phyloP scores from a whole-genome alignment of 2,797 vertebrate species.

The Micromesistius poutassou region DNA sequence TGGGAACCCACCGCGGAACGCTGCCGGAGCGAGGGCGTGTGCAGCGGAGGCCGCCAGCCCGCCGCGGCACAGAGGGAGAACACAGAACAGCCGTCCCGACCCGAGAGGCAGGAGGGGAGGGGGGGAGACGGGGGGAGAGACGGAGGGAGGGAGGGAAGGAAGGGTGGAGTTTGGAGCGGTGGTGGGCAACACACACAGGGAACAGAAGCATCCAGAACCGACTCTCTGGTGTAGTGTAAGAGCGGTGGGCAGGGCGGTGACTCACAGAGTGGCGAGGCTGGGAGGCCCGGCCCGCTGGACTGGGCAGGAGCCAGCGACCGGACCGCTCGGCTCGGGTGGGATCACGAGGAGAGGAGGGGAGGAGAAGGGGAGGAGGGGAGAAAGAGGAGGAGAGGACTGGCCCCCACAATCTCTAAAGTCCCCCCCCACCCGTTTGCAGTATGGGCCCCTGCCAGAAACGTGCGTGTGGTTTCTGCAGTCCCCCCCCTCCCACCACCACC shows the following conservation, averaged over 20 bases:
- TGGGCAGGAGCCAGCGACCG: no score
- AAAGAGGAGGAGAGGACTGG: conserved; percentile 7
- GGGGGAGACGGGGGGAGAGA: background rate
- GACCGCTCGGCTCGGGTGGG: no score
- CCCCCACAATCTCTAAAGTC: conserved; percentile 48
- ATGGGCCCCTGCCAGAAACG: conserved; percentile 67
- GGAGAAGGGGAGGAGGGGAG: background rate
- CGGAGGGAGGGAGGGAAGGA: background rate
- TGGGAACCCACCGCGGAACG: conserved; percentile 50
- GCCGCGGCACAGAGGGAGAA: conserved; percentile 52
- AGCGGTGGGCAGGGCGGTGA: background rate
- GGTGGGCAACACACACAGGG: conserved; percentile 31
- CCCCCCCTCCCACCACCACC: conserved; percentile 54
- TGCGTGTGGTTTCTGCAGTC: conserved; percentile 68
- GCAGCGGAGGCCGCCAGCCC: conserved; percentile 58
- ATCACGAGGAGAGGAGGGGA: no score
- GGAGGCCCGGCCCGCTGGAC: no score
- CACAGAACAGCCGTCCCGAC: conserved; percentile 57
- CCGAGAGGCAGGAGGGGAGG: background rate
- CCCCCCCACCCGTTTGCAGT: conserved; percentile 40
- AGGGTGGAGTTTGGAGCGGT: background rate
- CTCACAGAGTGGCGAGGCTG: background rate
- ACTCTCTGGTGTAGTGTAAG: conserved; percentile 35
- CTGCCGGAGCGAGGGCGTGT: conserved; percentile 47
- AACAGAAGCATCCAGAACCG: conserved; percentile 58